Percentiles rank a stretch among this genome's conserved stretches.
These are phyloP conservation scores for Synanthedon andrenaeformis DNA, from an alignment of 2,888 invertebrate genomes.

Conservation along the genomic window DNA sequence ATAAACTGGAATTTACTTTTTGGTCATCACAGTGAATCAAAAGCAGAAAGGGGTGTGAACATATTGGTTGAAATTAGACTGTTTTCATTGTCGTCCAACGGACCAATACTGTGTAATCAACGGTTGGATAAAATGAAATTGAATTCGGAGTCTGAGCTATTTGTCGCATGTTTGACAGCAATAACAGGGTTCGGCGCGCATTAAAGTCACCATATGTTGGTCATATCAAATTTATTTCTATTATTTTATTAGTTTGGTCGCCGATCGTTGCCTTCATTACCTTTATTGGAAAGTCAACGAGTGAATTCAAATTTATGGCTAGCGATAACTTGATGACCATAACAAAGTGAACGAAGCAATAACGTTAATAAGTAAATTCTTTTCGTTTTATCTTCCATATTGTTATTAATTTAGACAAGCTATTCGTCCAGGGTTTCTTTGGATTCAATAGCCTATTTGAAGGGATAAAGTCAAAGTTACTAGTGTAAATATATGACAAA, in stretches of 20 bases:
- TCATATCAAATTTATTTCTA: conserved; percentile 71
- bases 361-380: conserved; percentile 53
- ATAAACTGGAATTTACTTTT: conserved; percentile 70
- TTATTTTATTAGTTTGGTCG: conserved; percentile 65
- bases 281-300: conserved; percentile 63
- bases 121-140: conserved; percentile 58
- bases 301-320: conserved; percentile 66
- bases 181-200: conserved; percentile 66
- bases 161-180: conserved; percentile 70
- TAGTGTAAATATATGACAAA: too few species aligned
- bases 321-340: conserved; percentile 59
- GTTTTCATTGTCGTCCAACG: conserved; percentile 58
- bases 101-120: conserved; percentile 68
- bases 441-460: not conserved
- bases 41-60: conserved; percentile 68
- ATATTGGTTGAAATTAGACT: conserved; percentile 57
- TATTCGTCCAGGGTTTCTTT: not conserved
- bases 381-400: conserved; percentile 32
- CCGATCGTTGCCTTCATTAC: conserved; percentile 66
- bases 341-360: conserved; percentile 61
- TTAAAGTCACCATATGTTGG: conserved; percentile 67
- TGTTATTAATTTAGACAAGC: not conserved
- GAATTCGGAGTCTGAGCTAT: conserved; percentile 54
- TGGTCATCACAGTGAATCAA: conserved; percentile 64
- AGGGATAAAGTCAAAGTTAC: too few species aligned